Evolutionary conservation across 2,113 vertebrate genomes (phyloP).

Genomic region (Saguinus imperator): DNA sequence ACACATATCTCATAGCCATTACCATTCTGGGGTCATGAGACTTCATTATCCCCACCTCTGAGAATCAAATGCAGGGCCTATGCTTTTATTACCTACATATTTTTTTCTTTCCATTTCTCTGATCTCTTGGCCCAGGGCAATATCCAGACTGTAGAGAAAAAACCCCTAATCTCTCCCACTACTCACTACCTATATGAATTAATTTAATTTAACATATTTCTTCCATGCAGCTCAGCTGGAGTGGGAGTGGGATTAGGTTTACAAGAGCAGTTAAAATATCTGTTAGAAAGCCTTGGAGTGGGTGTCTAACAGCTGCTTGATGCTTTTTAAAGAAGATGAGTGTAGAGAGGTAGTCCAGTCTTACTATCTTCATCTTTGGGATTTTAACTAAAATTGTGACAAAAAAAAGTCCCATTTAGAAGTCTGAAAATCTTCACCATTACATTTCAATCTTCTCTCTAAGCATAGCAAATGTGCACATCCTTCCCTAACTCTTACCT

Average conservation of each 20-base stretch:
- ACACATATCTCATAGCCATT: not conserved
- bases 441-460: not conserved
- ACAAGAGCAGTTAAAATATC: not conserved
- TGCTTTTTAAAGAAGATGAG: not conserved
- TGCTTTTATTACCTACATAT: not conserved
- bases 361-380: not conserved
- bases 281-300: not conserved
- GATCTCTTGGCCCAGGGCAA: not conserved
- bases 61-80: not conserved
- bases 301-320: not conserved
- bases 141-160: not conserved
- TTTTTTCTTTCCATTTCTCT: not conserved
- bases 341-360: not conserved
- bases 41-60: not conserved
- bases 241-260: not conserved
- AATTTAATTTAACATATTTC: slow-evolving; percentile 22
- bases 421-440: not conserved
- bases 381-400: slow-evolving; percentile 43
- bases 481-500: not conserved
- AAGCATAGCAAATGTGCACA: not conserved
- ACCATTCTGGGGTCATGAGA: not conserved
- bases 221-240: not conserved
- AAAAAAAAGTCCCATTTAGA: not conserved
- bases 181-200: not conserved
- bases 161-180: not conserved